Percentiles rank a stretch among this genome's conserved stretches.
phyloP scores from a whole-genome alignment of 2,113 vertebrate species.

The Cephalopterus ornatus region DNA sequence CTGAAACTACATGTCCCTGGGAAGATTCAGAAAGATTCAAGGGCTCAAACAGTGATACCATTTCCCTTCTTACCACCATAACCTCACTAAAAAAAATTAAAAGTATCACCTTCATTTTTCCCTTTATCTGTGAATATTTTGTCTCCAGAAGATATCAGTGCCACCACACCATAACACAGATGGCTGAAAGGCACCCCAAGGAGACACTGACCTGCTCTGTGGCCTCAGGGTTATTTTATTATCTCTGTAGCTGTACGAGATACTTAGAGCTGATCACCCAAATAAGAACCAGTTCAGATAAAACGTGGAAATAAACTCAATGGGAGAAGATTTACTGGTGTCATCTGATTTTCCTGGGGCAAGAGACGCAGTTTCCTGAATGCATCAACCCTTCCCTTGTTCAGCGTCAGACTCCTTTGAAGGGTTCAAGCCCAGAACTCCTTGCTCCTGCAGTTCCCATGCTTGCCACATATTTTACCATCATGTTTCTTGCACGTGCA shows the following conservation, averaged over 20 bases:
- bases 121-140: background rate
- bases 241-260: background rate
- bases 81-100: background rate
- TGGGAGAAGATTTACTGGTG: background rate
- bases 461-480: slow-evolving; percentile 66
- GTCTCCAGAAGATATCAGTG: background rate
- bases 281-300: background rate
- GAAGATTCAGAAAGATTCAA: background rate
- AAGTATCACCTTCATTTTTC: background rate
- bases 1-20: background rate
- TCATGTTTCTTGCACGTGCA: slow-evolving; percentile 53
- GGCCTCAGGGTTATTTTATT: background rate
- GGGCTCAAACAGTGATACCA: background rate
- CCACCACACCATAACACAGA: background rate
- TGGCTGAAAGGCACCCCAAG: background rate
- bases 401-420: background rate
- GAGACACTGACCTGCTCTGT: background rate
- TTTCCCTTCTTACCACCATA: background rate
- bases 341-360: background rate
- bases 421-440: slow-evolving; percentile 68
- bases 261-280: background rate
- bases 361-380: slow-evolving; percentile 24
- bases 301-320: background rate
- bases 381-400: background rate
- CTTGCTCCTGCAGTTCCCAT: slow-evolving; percentile 61